These are phyloP conservation scores for Turritopsis rubra DNA, from an alignment of 30 jellyfish, hydroid and myxozoan genomes.

Conservation along the genomic window DNA sequence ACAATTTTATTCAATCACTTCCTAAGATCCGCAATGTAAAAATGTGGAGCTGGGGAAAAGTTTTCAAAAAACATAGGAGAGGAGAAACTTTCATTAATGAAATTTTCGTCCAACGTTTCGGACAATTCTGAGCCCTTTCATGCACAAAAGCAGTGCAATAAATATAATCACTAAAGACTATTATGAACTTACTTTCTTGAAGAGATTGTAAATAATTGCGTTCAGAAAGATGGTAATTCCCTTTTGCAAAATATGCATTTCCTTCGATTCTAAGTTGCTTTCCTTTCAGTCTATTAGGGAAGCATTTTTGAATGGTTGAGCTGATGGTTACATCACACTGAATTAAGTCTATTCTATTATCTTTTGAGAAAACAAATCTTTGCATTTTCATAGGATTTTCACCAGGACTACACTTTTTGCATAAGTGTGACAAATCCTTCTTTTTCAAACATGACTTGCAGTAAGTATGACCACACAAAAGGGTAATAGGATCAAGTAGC, in stretches of 20 bases:
- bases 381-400: neutral
- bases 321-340: neutral
- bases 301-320: neutral
- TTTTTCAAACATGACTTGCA: neutral
- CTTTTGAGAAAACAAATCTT: neutral
- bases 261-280: neutral
- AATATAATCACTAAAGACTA: too few species aligned
- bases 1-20: too few species aligned
- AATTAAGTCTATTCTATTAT: neutral
- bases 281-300: neutral
- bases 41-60: too few species aligned
- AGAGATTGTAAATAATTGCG: neutral
- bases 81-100: too few species aligned
- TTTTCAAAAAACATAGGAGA: too few species aligned
- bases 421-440: neutral
- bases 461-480: neutral
- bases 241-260: neutral
- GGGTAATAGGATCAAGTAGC: neutral
- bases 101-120: too few species aligned
- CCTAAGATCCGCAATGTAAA: too few species aligned
- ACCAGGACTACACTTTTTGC: neutral
- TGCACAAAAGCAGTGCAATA: too few species aligned
- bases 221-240: neutral
- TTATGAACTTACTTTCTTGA: neutral
- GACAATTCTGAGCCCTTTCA: too few species aligned